phyloP scores from a whole-genome alignment of 2,888 invertebrate genomes.

The Diaphora mendica region DNA sequence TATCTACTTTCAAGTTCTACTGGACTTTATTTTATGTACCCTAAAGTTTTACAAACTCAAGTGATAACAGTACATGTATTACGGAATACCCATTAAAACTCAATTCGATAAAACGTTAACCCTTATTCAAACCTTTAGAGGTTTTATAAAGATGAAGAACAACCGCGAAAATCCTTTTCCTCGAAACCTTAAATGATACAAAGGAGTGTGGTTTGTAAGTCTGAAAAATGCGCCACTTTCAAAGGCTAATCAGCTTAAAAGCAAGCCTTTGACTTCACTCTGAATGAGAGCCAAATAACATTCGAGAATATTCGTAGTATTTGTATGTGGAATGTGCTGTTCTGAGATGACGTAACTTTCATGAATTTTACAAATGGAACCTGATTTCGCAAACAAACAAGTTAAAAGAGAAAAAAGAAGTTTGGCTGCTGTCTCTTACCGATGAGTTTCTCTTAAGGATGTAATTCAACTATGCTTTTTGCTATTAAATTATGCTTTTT shows the following conservation, averaged over 20 bases:
- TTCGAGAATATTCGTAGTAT: conserved; percentile 42
- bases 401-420: neutral
- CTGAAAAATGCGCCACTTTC: conserved; percentile 41
- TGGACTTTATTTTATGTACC: neutral
- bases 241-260: conserved; percentile 69
- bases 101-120: neutral
- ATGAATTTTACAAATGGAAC: neutral
- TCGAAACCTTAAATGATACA: conserved; percentile 26
- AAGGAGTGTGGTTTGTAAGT: conserved; percentile 28
- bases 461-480: no score
- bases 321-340: conserved; percentile 25
- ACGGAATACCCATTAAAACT: neutral
- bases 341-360: neutral
- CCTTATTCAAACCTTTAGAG: neutral
- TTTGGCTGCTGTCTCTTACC: neutral
- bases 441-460: neutral
- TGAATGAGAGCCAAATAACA: conserved; percentile 60
- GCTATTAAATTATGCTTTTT: no score
- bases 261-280: conserved; percentile 51
- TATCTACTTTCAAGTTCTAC: no score
- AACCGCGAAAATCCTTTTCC: conserved; percentile 2
- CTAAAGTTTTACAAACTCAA: no score
- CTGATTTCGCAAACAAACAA: neutral
- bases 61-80: no score
- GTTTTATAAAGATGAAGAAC: neutral